A percentile compares a stretch with the other conserved stretches of the same genome.
Conservation (phyloP, 2,888 invertebrate species). For the Agrotis clavis region DNA sequence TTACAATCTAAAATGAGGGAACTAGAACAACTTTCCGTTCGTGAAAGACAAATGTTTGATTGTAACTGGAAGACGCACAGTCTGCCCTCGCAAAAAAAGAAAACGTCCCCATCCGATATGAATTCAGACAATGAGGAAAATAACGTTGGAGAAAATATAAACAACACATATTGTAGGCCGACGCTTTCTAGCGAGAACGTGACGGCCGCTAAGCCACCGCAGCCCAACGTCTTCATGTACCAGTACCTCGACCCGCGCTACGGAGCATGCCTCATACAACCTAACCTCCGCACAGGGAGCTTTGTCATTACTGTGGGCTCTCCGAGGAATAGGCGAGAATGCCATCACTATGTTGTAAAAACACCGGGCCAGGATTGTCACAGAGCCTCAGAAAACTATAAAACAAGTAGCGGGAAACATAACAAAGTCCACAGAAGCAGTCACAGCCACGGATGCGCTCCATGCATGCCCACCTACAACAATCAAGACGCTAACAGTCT, state of each 20-base stretch:
- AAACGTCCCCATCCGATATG: conserved; percentile 90
- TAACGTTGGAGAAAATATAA: conserved; percentile 86
- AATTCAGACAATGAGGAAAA: conserved; percentile 86
- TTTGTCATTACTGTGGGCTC: conserved; percentile 94
- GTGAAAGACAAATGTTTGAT: conserved; percentile 96
- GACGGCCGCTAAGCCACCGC: conserved; percentile 86
- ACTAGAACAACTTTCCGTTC: conserved; percentile 94
- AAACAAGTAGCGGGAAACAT: conserved; percentile 79
- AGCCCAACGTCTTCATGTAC: conserved; percentile 91
- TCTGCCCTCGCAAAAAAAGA: conserved; percentile 96
- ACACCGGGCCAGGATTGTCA: conserved; percentile 79
- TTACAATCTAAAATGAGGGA: conserved; percentile 96
- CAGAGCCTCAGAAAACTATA: conserved; percentile 80
- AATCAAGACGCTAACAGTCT: conserved; percentile 94
- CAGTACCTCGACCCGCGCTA: conserved; percentile 94
- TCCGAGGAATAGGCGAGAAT: conserved; percentile 92
- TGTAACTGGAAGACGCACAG: conserved; percentile 98
- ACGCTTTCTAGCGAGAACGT: conserved; percentile 96
- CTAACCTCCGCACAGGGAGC: conserved; percentile 92
- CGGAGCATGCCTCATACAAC: conserved; percentile 93
- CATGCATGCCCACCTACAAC: conserved; percentile 92
- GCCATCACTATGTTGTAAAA: conserved; percentile 93
- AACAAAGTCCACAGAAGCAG: conserved; percentile 80
- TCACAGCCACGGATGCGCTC: conserved; percentile 93
- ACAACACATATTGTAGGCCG: conserved; percentile 93